Evolutionary conservation across 1,140 invertebrate genomes (phyloP).

Genomic region (Saccostrea echinata): DNA sequence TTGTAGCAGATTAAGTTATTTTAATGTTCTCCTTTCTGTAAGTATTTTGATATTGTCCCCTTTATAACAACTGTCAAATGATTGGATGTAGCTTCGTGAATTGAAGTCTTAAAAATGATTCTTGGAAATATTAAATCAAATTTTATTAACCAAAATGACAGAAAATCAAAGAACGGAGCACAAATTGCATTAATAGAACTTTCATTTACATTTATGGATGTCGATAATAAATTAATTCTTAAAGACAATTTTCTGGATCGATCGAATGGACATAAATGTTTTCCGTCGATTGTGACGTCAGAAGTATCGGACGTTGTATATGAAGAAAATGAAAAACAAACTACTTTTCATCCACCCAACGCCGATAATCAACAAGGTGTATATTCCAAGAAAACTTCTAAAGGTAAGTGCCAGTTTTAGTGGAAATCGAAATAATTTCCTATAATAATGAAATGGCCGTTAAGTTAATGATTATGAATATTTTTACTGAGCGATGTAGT

Average conservation of each 20-base stretch:
- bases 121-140: conserved; percentile 17
- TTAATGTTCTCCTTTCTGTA: not conserved
- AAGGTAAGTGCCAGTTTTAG: not conserved
- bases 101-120: conserved; percentile 9
- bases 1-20: not conserved
- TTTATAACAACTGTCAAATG: not conserved
- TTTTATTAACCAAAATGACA: not conserved
- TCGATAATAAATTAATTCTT: not conserved
- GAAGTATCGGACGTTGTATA: not conserved
- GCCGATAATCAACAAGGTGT: not conserved
- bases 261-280: not conserved
- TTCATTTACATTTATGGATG: not conserved
- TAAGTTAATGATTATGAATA: no score
- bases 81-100: conserved; percentile 1
- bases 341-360: not conserved
- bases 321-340: not conserved
- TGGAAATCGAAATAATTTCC: no score
- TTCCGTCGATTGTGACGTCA: not conserved
- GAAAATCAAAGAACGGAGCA: not conserved
- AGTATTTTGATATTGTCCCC: not conserved
- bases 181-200: not conserved
- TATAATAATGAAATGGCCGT: no score
- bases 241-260: not conserved
- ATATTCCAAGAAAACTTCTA: not conserved
- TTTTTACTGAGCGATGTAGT: no score